Conservation (phyloP, 2,888 invertebrate genomes). For the Macrophya annulata region DNA sequence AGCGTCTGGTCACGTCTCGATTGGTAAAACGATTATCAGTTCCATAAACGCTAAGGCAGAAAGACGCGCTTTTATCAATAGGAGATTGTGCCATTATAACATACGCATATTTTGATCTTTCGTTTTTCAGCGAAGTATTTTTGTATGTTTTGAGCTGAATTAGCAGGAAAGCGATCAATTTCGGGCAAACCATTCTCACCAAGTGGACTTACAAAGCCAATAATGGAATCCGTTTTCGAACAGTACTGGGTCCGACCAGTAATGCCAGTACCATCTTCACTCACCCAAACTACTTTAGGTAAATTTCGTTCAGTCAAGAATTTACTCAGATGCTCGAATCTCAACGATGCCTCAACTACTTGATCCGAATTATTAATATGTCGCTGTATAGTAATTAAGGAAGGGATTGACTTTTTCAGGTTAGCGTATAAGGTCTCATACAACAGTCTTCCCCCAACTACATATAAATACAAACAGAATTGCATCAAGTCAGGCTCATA, state of each 20-base stretch:
- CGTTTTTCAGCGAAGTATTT: conserved; percentile 30
- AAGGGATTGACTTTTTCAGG: conserved; percentile 53
- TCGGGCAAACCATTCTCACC: conserved; percentile 34
- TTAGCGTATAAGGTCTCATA: conserved; percentile 60
- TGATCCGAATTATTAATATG: conserved; percentile 42
- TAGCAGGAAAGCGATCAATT: not conserved
- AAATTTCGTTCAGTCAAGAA: conserved; percentile 60
- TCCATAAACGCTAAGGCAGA: conserved; percentile 26
- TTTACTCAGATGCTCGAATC: conserved; percentile 60
- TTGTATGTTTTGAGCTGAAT: conserved; percentile 9
- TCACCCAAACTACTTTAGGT: conserved; percentile 61
- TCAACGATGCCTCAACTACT: conserved; percentile 61
- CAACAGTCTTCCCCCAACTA: conserved; percentile 54
- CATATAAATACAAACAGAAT: conserved; percentile 53
- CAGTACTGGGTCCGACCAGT: conserved; percentile 56
- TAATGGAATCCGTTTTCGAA: conserved; percentile 53
- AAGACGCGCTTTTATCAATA: conserved; percentile 7
- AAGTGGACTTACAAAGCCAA: conserved; percentile 59
- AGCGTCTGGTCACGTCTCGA: too few species aligned
- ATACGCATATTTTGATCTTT: conserved; percentile 22
- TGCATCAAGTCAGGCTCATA: conserved; percentile 34
- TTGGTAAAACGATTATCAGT: too few species aligned
- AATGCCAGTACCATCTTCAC: conserved; percentile 60
- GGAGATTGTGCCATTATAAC: conserved; percentile 32
- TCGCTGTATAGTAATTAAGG: conserved; percentile 53